A percentile compares a stretch with the other conserved stretches of the same genome.
phyloP scores from a whole-genome alignment of 2,888 invertebrate genomes.

The Perizoma flavofasciatum region DNA sequence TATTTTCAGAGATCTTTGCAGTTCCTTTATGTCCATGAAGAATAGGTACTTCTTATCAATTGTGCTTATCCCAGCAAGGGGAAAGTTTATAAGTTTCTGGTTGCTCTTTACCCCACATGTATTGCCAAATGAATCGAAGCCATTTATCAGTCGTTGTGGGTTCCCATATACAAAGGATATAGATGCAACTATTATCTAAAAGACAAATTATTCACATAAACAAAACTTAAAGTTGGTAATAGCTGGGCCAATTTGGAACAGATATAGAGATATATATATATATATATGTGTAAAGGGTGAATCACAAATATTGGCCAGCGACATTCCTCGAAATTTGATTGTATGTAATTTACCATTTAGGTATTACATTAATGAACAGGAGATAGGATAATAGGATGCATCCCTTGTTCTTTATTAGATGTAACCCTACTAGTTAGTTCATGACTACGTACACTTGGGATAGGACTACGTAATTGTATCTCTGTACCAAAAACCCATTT shows the following conservation, averaged over 20 bases:
- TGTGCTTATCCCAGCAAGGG: constrained; percentile 92
- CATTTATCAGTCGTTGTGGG: constrained; percentile 93
- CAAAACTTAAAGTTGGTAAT: background rate
- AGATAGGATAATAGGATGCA: too few relatives aligned
- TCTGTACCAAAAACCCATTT: too few relatives aligned
- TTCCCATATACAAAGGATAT: constrained; percentile 95
- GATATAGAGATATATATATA: too few relatives aligned
- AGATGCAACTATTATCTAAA: constrained; percentile 91
- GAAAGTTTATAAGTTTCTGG: constrained; percentile 88
- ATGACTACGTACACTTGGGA: too few relatives aligned
- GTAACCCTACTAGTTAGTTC: too few relatives aligned
- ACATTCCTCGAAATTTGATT: too few relatives aligned
- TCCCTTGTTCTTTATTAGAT: too few relatives aligned
- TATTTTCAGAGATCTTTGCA: constrained; percentile 91
- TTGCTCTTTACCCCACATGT: constrained; percentile 94
- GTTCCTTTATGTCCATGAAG: constrained; percentile 91
- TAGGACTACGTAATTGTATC: too few relatives aligned
- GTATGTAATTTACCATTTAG: too few relatives aligned
- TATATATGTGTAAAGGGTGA: too few relatives aligned
- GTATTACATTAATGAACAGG: too few relatives aligned
- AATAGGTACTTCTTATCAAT: constrained; percentile 91
- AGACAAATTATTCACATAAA: constrained; percentile 30
- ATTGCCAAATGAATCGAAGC: constrained; percentile 97
- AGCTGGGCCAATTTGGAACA: background rate
- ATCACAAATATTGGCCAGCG: too few relatives aligned